Percentiles rank a stretch among this genome's conserved stretches.
phyloP scores from a whole-genome alignment of 2,113 vertebrate species.

The Leucopsar rothschildi region DNA sequence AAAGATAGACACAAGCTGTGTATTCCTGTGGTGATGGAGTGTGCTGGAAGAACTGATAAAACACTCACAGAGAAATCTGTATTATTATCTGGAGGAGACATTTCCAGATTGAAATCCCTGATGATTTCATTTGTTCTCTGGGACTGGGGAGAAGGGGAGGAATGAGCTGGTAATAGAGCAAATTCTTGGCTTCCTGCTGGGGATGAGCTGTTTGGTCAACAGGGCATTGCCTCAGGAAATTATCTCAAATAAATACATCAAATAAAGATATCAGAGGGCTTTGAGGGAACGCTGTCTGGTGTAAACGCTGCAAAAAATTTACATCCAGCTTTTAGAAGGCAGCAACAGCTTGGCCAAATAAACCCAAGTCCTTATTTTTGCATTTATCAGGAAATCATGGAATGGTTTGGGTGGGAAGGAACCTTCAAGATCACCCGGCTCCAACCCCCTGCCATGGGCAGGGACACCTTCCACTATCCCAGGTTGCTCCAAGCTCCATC shows the following conservation, averaged over 20 bases:
- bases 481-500: accelerated
- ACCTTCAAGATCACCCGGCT: not conserved
- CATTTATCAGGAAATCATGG: not conserved
- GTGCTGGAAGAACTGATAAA: not conserved
- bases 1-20: not conserved
- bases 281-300: not conserved
- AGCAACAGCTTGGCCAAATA: not conserved
- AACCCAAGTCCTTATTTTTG: not conserved
- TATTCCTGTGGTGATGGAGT: not conserved
- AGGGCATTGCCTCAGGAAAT: not conserved
- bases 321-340: not conserved
- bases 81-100: not conserved
- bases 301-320: not conserved
- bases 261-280: not conserved
- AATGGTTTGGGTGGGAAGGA: not conserved
- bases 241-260: not conserved
- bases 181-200: not conserved
- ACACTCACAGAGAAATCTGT: not conserved
- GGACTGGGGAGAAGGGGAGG: not conserved
- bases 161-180: not conserved
- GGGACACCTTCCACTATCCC: not conserved
- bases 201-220: not conserved
- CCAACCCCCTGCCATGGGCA: not conserved
- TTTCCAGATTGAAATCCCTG: not conserved
- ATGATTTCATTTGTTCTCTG: not conserved